Evolutionary conservation across 2,888 invertebrate species (phyloP).

Genomic region (Perizoma flavofasciatum): DNA sequence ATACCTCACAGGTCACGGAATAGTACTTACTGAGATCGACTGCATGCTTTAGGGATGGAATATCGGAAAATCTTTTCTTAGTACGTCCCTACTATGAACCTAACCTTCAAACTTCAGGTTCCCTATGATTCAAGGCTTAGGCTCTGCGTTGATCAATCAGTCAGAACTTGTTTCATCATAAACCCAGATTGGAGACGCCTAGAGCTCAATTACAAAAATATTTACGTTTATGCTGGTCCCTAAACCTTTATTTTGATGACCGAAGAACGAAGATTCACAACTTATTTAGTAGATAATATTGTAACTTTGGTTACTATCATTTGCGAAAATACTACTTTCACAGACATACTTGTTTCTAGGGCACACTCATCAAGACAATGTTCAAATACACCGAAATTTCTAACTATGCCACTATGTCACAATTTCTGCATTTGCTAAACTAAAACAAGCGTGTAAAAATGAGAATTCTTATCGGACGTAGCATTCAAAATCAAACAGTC

Average conservation of each 20-base stretch:
- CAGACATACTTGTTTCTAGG: slow-evolving; percentile 36
- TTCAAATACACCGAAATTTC: slow-evolving; percentile 36
- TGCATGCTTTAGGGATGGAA: too few relatives aligned
- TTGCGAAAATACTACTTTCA: slow-evolving; percentile 35
- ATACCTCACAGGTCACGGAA: too few relatives aligned
- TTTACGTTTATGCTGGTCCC: too few relatives aligned
- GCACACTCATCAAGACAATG: slow-evolving; percentile 33
- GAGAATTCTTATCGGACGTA: slow-evolving; percentile 30
- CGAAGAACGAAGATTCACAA: slow-evolving; percentile 5
- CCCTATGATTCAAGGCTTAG: too few relatives aligned
- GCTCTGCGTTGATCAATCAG: too few relatives aligned
- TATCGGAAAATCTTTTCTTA: too few relatives aligned
- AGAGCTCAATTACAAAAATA: neutral
- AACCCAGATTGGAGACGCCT: too few relatives aligned
- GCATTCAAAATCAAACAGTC: slow-evolving; percentile 42
- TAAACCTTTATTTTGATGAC: neutral
- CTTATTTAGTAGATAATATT: slow-evolving; percentile 4
- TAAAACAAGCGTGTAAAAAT: slow-evolving; percentile 25
- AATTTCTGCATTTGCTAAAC: slow-evolving; percentile 35
- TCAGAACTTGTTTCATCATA: too few relatives aligned
- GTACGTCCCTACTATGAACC: too few relatives aligned
- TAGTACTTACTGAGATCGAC: too few relatives aligned
- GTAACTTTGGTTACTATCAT: slow-evolving; percentile 17
- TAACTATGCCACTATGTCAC: slow-evolving; percentile 38
- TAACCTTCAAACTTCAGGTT: too few relatives aligned